Conservation (phyloP, 2,888 invertebrate genomes). For the Hirtodrosophila histrioides region DNA sequence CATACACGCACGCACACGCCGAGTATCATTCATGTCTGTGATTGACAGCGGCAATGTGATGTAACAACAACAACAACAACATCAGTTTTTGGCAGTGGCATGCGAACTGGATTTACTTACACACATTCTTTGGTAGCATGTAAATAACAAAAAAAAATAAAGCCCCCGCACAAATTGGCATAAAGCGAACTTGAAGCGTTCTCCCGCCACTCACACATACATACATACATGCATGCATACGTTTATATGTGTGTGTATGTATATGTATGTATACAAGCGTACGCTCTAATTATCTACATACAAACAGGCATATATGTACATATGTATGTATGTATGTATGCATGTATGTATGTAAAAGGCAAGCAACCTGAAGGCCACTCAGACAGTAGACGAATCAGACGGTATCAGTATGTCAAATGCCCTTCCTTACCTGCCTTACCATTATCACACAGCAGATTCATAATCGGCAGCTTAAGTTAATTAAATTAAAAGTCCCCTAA, state of each 20-base stretch:
- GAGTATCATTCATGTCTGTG: too few species aligned
- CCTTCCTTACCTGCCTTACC: constrained; percentile 26
- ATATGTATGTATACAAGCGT: constrained; percentile 1
- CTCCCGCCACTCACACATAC: constrained; percentile 1
- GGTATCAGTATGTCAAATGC: constrained; percentile 21
- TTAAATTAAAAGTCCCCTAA: constrained; percentile 56
- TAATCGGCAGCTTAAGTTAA: constrained; percentile 61
- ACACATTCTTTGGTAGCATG: constrained; percentile 2
- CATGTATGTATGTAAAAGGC: constrained; percentile 7
- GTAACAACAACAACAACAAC: constrained; percentile 35
- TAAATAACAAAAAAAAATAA: constrained; percentile 16
- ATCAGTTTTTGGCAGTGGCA: constrained; percentile 40
- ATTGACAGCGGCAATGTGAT: constrained; percentile 10
- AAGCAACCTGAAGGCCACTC: constrained; percentile 39
- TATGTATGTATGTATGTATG: constrained; percentile 9
- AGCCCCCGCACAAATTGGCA: constrained; percentile 18
- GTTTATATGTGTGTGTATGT: background rate
- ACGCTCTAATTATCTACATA: constrained; percentile 53
- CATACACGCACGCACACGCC: too few species aligned
- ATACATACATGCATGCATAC: background rate
- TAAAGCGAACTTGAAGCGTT: constrained; percentile 20
- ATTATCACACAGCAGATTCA: constrained; percentile 45
- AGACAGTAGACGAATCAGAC: constrained; percentile 19
- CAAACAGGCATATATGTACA: constrained; percentile 21
- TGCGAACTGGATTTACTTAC: constrained; percentile 51